Evolutionary conservation across 2,113 vertebrate species (phyloP).

Genomic region (Nyctereutes procyonoides): DNA sequence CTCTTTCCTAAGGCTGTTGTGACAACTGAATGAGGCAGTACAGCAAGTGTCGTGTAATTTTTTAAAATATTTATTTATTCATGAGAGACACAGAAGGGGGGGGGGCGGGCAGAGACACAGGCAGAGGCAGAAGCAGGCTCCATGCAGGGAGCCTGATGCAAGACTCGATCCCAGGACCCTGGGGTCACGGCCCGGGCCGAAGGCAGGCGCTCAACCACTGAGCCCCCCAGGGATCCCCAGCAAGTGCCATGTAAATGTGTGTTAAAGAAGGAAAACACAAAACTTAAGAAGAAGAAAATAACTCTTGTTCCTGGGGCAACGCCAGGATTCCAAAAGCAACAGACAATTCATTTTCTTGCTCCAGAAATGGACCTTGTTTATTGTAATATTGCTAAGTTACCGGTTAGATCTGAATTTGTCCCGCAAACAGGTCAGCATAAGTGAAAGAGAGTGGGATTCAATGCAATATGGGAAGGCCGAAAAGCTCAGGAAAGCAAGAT

Average conservation of each 20-base stretch:
- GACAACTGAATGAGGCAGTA: neutral
- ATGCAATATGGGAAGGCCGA: neutral
- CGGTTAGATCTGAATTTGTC: neutral
- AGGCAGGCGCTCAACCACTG: too few species aligned
- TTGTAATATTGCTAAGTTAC: neutral
- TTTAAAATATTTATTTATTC: too few species aligned
- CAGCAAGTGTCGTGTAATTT: neutral
- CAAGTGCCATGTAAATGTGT: neutral
- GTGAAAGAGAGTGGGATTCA: neutral
- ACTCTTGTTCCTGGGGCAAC: neutral
- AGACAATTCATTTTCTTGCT: neutral
- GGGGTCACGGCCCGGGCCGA: too few species aligned
- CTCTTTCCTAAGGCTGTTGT: neutral
- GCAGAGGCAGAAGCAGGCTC: too few species aligned
- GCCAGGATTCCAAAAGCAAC: neutral
- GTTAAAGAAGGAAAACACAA: neutral
- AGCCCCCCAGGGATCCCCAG: too few species aligned
- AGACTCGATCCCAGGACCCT: too few species aligned
- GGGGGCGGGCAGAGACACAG: too few species aligned
- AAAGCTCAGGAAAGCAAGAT: constrained; percentile 68
- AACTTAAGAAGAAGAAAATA: neutral
- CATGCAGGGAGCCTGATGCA: too few species aligned
- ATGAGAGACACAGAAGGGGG: too few species aligned
- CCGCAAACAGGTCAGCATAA: constrained; percentile 36
- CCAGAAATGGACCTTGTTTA: neutral